Evolutionary conservation across 2,888 invertebrate species (phyloP), one percentile per base, ranked within the genome.

Genomic region (Harpalus rufipes): DNA sequence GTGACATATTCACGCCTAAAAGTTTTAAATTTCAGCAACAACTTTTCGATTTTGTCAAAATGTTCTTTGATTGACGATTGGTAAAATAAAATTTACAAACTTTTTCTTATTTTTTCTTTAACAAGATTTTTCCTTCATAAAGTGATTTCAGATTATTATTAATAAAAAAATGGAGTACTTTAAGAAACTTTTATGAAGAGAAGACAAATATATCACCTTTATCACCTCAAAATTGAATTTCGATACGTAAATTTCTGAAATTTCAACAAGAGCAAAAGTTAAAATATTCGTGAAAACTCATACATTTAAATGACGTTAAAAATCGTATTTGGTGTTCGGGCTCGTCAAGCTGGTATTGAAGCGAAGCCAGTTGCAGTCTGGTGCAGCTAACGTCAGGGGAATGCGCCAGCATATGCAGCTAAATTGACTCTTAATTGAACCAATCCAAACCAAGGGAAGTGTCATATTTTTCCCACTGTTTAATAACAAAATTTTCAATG

Each of bases 231-330:
- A 44, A 44, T 44, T 44, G 44, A 44, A 51, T 51, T 51, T 51
- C 12, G 8, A 51, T 51, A 51, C 8, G 10, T 51, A 51, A 51
- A 51, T 51, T 51, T 51, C 44, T 8, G 44, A 51, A 8, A 51
- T 51, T 51, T 51, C 44, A 59, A 68, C 68, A n/a, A 68, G 14
- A 68, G 39, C 25, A 68, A 68, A 68, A 68, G 39, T 39, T 68
- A 68, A 68, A 68, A 68, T 68, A 68, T 68, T 25, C 25, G 39
- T 2, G 14, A 39, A 68, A 68, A 68, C 68, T 68, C 68, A 68
- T 68, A 68, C 68, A 68, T 68, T 68, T 68, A 68, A 68, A 68
- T 68, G 14, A 68, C 14, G 68, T 68, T 68, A 68, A 68, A 68
- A 68, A 68, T 68, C 12, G 44, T 51, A 51, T 51, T 51, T 12